Base-by-base conservation (phyloP, 2,797 vertebrate genomes). In the Choloepus didactylus region DNA sequence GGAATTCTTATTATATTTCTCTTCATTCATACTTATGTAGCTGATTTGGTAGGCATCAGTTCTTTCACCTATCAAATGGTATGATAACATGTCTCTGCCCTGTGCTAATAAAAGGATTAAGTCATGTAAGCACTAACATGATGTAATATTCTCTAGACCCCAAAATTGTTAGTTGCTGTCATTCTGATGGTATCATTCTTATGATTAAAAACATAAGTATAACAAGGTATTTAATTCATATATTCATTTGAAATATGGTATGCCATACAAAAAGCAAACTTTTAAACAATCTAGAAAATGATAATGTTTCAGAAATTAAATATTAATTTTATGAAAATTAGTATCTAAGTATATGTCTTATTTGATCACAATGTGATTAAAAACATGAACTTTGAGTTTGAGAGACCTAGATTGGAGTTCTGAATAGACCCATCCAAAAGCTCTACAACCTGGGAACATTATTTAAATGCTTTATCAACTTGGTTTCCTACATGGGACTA, bases 251-350 rank as follows among this genome's bases (percentile, higher is more conserved):
- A 89, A 60, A 72, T 69, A 64, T 72, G 5, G 14, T 80, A 19
- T 84, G 16, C 2, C 59, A 51, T 79, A 62, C 59, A 75, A 93
- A 3, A n/a, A 77, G 4, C 10, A 81, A 56, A 54, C 2, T 44
- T 41, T 77, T 29, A 51, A 70, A 21, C 1, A n/a, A 23, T 12
- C 84, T 19, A 44, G 91, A 69, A 73, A 38, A 15, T 25, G 31
- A 12, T 79, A 73, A 51, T 44, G 4, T 69, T 94, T 89, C 46
- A 59, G 5, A 25, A 94, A 35, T 51, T 64, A 87, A 21, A 60
- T n/a, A 3, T 76, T 62, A 62, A 62, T 62, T 89, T 89, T 29
- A 69, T 81, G 2, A 91, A 91, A 73, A 10, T 5, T 41, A n/a
- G 2, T 35, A 51, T 93, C 16, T 87, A 79, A 73, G 92, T 51